Base-by-base conservation (phyloP, 1,140 invertebrate genomes). In the Drosophila lacteicornis region DNA sequence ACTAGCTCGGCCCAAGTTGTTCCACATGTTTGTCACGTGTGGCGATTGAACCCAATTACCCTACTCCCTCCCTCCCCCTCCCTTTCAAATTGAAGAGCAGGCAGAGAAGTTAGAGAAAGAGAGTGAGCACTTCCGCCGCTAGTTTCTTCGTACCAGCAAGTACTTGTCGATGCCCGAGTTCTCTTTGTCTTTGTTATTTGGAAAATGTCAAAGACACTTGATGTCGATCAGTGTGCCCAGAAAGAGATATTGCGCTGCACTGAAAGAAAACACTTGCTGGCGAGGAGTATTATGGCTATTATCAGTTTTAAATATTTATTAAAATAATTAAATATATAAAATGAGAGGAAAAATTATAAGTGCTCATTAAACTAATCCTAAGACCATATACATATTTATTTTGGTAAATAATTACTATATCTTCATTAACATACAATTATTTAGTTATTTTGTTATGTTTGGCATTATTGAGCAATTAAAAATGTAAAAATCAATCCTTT, bases 141-240 rank as follows among this genome's bases (percentile, higher is more conserved):
- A 42, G 57, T 73, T 70, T 73, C 43, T 46, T 25, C 12, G 19
- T 42, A 50, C 22, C 45, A 51, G 17, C 46, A 38, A 61, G 60
- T 66, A 75, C 65, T 59, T 78, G 38, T 63, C 42, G 27, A 42
- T 43, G 40, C 47, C 46, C 15, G 40, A 33, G 22, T 45, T 51
- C 36, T 36, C 68, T 25, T 42, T 38, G 49, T 45, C 57, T 59
- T 49, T 51, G 46, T 57, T 60, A 78, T 69, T 74, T 45, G 56
- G 40, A 57, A 79, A 82, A 82, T 86, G 83, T 87, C 82, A 86
- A 75, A 79, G 82, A 49, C 79, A 67, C 75, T 80, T 69, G 70
- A 73, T 71, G 82, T 67, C 69, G 69, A 70, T 79, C 76, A 57
- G 65, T 74, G 65, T 74, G 47, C 67, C 50, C 49, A 68, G 74